Base-by-base conservation (phyloP, 2,797 vertebrate genomes). In the Halcyon smyrnensis region DNA sequence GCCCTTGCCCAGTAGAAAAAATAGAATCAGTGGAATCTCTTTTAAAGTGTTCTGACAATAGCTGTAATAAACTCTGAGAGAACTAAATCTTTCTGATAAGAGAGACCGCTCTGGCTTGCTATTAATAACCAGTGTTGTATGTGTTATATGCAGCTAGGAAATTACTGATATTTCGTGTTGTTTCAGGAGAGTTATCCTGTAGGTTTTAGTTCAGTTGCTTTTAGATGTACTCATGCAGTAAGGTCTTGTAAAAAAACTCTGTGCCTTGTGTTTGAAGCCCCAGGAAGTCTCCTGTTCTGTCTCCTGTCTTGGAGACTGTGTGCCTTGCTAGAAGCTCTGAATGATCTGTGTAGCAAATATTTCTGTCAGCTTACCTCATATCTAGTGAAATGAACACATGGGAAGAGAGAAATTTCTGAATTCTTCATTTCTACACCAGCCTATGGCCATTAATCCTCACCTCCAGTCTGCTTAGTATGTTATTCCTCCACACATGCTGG, bases 311-410 rank as follows among this genome's bases (percentile, higher is more conserved):
- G 21, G 70, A 85, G 78, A 63, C 48, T 85, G 36, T 54, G 64
- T 90, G 69, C 43, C n/a, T 78, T 91, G 73, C 51, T 76, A 68
- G 92, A 67, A 87, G 94, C 93, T 74, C 73, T 9, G 14, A 92
- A 92, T 96, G 70, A 96, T 95, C 95, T 93, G 84, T 94, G 91
- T 87, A 87, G 23, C 71, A 94, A 95, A 79, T 28, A 67, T 46
- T 89, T 76, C 50, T 75, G 51, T 73, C 74, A 85, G 36, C 27
- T 83, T 73, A 28, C n/a, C 41, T 84, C 74, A 70, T 18, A 74
- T 34, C 64, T 54, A 88, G 15, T 68, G 60, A 64, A 96, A 89
- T 45, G 60, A 84, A 65, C 50, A 39, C 30, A 27, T 17, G 28
- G 92, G 59, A 82, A 80, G 39, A 75, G 13, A 62, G 57, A 90